phyloP scores from a whole-genome alignment of 2,888 invertebrate species.

The Lasioglossum vierecki region DNA sequence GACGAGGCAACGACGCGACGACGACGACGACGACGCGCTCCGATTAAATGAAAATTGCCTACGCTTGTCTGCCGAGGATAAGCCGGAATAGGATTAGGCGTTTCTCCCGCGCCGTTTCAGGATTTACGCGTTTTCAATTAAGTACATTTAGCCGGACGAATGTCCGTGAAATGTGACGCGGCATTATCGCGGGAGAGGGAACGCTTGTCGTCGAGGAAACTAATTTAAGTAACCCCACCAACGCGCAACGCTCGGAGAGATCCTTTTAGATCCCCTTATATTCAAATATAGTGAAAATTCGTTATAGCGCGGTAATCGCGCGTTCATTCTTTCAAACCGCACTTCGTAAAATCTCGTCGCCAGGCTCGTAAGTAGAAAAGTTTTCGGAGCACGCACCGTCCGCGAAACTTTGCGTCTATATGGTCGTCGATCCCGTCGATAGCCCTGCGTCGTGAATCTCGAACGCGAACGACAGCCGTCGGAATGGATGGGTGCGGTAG shows the following conservation, averaged over 20 bases:
- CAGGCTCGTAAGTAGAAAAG: neutral
- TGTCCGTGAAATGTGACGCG: slow-evolving; percentile 40
- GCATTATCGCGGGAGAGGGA: slow-evolving; percentile 26
- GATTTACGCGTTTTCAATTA: slow-evolving; percentile 66
- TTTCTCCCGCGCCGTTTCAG: slow-evolving; percentile 26
- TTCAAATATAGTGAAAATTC: slow-evolving; percentile 9
- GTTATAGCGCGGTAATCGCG: neutral
- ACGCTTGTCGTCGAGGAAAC: slow-evolving; percentile 5
- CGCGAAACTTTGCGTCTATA: neutral
- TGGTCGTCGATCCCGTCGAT: neutral
- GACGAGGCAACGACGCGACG: slow-evolving; percentile 32
- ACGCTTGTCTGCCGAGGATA: slow-evolving; percentile 51
- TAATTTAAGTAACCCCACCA: slow-evolving; percentile 35
- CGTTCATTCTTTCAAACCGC: slow-evolving; percentile 14
- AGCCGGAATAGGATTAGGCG: slow-evolving; percentile 53
- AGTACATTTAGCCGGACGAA: slow-evolving; percentile 47
- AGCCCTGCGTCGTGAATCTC: slow-evolving; percentile 32
- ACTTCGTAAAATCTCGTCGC: neutral
- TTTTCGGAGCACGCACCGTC: neutral
- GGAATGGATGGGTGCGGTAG: slow-evolving; percentile 18
- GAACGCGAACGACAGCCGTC: slow-evolving; percentile 16
- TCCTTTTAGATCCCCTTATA: slow-evolving; percentile 26
- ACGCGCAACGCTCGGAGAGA: neutral
- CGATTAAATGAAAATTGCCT: slow-evolving; percentile 58
- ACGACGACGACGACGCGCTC: slow-evolving; percentile 26